Evolutionary conservation across 1,140 invertebrate genomes (phyloP).

Genomic region (Rhopalosiphum padi): DNA sequence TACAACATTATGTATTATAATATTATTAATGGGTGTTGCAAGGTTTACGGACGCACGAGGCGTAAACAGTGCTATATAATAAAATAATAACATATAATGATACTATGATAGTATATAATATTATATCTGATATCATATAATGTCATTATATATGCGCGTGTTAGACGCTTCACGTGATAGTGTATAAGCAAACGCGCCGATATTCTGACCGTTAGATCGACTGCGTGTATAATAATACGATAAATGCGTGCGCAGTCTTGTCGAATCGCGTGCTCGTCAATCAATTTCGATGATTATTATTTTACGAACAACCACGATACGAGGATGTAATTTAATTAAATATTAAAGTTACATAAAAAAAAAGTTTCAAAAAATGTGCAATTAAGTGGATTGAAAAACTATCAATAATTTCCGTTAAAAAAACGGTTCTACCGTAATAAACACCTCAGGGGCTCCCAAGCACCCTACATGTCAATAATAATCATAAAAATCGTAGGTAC

Average conservation of each 20-base stretch:
- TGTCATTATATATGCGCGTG: neutral
- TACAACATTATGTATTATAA: neutral
- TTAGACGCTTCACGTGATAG: neutral
- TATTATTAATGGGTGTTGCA: neutral
- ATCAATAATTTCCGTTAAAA: neutral
- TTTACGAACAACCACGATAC: neutral
- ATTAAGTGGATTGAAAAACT: neutral
- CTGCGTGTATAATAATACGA: neutral
- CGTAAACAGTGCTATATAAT: neutral
- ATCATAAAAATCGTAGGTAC: neutral
- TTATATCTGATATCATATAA: neutral
- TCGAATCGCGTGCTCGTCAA: neutral
- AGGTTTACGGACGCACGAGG: neutral
- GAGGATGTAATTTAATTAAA: neutral
- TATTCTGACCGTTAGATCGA: neutral
- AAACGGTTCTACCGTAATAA: neutral
- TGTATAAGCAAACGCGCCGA: neutral
- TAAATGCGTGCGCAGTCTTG: neutral
- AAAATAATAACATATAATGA: conserved; percentile 15
- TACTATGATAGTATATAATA: neutral
- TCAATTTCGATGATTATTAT: neutral
- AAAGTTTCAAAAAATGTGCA: neutral
- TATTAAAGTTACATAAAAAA: neutral
- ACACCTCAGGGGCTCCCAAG: neutral
- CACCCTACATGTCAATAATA: neutral